These are phyloP conservation scores for Zeuzera pyrina DNA, from an alignment of 2,888 invertebrate species.

Conservation along the genomic window DNA sequence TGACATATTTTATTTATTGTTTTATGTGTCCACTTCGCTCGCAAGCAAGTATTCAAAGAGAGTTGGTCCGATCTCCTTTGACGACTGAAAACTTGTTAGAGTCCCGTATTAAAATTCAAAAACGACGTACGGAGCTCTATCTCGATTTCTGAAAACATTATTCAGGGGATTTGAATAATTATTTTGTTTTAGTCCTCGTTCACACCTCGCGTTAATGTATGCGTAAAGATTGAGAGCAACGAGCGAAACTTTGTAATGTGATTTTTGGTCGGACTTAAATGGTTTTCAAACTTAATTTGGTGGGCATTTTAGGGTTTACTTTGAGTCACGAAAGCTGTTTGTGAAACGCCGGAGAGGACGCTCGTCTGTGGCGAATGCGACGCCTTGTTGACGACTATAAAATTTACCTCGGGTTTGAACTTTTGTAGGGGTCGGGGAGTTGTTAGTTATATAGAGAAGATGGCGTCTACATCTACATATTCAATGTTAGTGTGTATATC, in stretches of 20 bases:
- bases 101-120: conserved; percentile 72
- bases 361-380: conserved; percentile 6
- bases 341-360: no score
- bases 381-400: conserved; percentile 3
- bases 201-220: conserved; percentile 56
- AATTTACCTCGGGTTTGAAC: no score
- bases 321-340: conserved; percentile 30
- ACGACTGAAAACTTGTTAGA: conserved; percentile 68
- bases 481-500: no score
- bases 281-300: conserved; percentile 61
- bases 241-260: conserved; percentile 51
- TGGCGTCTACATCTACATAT: no score
- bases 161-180: conserved; percentile 71
- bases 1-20: no score
- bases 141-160: conserved; percentile 69
- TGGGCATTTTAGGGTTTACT: conserved; percentile 32
- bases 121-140: conserved; percentile 64
- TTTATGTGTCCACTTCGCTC: conserved; percentile 33
- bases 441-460: no score
- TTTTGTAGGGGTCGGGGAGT: no score
- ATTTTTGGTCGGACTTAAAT: conserved; percentile 67
- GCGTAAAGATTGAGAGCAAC: conserved; percentile 49
- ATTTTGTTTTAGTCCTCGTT: conserved; percentile 65
- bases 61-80: conserved; percentile 64
- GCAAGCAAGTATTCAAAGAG: conserved; percentile 18